phyloP scores from a whole-genome alignment of 2,888 invertebrate genomes.

The Drosophila hamatofila region DNA sequence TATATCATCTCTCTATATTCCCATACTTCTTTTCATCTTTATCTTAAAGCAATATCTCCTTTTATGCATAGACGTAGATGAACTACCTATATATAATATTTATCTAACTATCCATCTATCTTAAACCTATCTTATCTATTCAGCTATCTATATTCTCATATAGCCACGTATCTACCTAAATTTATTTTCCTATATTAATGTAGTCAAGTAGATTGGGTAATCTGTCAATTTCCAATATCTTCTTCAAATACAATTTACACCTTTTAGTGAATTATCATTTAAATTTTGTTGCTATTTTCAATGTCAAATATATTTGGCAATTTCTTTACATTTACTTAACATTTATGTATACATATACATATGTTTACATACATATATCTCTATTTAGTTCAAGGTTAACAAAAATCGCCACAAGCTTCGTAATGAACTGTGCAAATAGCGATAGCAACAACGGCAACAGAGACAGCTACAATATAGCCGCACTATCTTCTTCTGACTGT shows the following conservation, averaged over 20 bases:
- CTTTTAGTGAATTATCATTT: not conserved
- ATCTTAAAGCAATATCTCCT: not conserved
- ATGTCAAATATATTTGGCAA: conserved; percentile 48
- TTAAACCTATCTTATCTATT: not conserved
- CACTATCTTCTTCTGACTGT: conserved; percentile 54
- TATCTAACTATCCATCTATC: not conserved
- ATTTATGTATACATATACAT: not conserved
- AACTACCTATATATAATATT: not conserved
- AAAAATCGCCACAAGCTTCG: conserved; percentile 58
- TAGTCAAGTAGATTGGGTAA: no score
- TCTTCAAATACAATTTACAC: not conserved
- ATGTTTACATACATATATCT: conserved; percentile 1
- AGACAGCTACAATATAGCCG: conserved; percentile 16
- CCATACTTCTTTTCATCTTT: not conserved
- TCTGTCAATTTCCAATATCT: not conserved
- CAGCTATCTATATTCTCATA: no score
- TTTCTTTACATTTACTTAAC: conserved; percentile 29
- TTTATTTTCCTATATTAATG: no score
- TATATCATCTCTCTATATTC: no score
- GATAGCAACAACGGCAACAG: conserved; percentile 27
- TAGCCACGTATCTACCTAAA: no score
- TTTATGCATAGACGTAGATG: not conserved
- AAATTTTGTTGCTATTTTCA: conserved; percentile 20
- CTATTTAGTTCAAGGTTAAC: conserved; percentile 78
- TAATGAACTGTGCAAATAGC: conserved; percentile 69